These are phyloP conservation scores for Caenorhabditis panamensis DNA, from an alignment of 2,888 invertebrate species.

Conservation along the genomic window DNA sequence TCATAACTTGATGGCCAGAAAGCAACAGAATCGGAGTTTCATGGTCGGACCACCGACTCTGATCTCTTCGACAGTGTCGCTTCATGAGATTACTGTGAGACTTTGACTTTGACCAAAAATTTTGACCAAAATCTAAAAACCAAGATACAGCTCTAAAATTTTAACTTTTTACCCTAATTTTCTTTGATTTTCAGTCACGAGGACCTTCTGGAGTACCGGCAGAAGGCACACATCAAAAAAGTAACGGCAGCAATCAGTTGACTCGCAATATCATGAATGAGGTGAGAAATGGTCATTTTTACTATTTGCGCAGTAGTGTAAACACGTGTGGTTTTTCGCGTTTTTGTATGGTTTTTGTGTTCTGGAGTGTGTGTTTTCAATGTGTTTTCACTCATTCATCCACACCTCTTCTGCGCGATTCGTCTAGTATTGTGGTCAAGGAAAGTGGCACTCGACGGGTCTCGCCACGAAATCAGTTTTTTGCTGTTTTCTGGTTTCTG, in stretches of 20 bases:
- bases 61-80: constrained; percentile 68
- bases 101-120: constrained; percentile 16
- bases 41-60: constrained; percentile 67
- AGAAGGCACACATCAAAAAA: constrained; percentile 46
- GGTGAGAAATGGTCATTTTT: constrained; percentile 45
- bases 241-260: constrained; percentile 49
- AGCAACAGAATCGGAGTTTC: constrained; percentile 16
- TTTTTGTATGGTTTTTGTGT: no score
- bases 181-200: constrained; percentile 49
- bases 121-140: not conserved
- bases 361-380: no score
- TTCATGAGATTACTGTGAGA: constrained; percentile 59
- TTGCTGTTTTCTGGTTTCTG: no score
- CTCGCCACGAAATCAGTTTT: no score
- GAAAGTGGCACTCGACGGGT: no score
- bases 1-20: constrained; percentile 37
- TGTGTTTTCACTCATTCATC: constrained; percentile 7
- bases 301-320: not conserved
- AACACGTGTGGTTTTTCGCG: no score
- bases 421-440: not conserved
- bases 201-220: constrained; percentile 9
- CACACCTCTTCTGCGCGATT: not conserved
- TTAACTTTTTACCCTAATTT: not conserved
- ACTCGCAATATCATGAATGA: constrained; percentile 71
- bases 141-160: not conserved